Evolutionary conservation across 2,113 vertebrate genomes (phyloP).

Genomic region (Puma concolor): DNA sequence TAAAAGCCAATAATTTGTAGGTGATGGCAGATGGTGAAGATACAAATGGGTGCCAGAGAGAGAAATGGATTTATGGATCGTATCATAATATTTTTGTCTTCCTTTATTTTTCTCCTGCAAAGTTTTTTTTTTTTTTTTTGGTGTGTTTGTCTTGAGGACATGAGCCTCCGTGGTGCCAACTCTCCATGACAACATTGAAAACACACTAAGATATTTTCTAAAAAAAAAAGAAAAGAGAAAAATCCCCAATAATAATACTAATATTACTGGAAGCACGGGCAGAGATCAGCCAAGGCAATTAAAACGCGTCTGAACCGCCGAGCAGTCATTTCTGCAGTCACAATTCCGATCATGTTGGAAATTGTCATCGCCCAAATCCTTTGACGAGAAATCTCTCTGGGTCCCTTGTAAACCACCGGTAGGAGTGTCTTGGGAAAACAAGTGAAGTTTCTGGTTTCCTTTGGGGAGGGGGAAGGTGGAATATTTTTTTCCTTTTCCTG

Average conservation of each 20-base stretch:
- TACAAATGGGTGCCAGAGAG: not conserved
- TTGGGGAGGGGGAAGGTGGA: not conserved
- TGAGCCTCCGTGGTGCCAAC: conserved; percentile 30
- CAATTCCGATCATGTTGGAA: not conserved
- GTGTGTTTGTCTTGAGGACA: not conserved
- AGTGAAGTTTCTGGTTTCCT: not conserved
- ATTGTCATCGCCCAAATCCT: not conserved
- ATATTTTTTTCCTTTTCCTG: not conserved
- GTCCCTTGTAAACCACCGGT: not conserved
- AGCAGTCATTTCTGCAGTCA: not conserved
- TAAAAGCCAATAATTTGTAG: conserved; percentile 52
- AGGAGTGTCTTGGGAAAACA: conserved; percentile 1
- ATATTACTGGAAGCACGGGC: conserved; percentile 37
- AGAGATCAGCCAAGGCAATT: not conserved
- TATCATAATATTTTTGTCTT: conserved; percentile 34
- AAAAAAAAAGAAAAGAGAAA: not conserved
- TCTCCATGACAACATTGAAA: conserved; percentile 63
- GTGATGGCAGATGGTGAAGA: conserved; percentile 9
- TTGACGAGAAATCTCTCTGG: not conserved
- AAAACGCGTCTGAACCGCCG: not conserved
- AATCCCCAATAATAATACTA: not conserved
- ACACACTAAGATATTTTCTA: not conserved
- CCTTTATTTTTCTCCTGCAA: not conserved
- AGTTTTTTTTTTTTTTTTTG: not conserved
- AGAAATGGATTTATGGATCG: not conserved